Evolutionary conservation across 2,113 vertebrate genomes (phyloP).

Genomic region (Takifugu flavidus): DNA sequence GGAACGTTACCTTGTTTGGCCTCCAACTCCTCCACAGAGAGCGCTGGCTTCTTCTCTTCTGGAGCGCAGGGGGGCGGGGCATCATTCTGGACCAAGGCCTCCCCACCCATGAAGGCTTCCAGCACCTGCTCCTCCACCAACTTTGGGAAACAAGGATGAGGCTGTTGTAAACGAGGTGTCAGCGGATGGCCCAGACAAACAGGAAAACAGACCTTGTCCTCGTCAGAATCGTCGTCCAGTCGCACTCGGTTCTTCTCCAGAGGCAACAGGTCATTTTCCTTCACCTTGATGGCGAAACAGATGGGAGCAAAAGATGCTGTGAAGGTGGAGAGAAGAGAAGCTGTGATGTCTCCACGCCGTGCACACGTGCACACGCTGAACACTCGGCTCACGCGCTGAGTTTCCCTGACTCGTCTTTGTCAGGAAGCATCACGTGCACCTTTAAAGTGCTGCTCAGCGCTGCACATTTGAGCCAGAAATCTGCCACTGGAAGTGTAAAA

Average conservation of each 20-base stretch:
- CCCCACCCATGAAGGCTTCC: conserved; percentile 51
- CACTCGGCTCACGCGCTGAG: background rate
- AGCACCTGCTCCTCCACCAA: conserved; percentile 74
- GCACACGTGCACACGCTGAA: background rate
- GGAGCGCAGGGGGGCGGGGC: conserved; percentile 50
- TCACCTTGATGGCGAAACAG: conserved; percentile 95
- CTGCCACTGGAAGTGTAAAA: conserved; percentile 5
- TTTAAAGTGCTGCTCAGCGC: no score
- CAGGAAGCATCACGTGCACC: no score
- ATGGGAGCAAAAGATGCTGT: conserved; percentile 94
- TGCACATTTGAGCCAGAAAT: no score
- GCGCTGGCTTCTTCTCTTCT: conserved; percentile 88
- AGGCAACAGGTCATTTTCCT: conserved; percentile 93
- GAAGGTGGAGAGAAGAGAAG: conserved; percentile 23
- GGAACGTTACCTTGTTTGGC: conserved; percentile 89
- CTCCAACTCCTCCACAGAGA: conserved; percentile 91
- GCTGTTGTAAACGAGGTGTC: background rate
- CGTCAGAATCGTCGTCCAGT: conserved; percentile 93
- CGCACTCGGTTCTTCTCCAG: conserved; percentile 95
- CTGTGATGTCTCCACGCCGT: conserved; percentile 5
- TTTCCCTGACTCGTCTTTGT: no score
- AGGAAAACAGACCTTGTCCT: conserved; percentile 71
- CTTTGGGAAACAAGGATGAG: conserved; percentile 9
- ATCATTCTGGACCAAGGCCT: conserved; percentile 55
- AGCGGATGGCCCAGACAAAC: background rate